Evolutionary conservation across 2,888 invertebrate species (phyloP).

Genomic region (Netelia inedita): DNA sequence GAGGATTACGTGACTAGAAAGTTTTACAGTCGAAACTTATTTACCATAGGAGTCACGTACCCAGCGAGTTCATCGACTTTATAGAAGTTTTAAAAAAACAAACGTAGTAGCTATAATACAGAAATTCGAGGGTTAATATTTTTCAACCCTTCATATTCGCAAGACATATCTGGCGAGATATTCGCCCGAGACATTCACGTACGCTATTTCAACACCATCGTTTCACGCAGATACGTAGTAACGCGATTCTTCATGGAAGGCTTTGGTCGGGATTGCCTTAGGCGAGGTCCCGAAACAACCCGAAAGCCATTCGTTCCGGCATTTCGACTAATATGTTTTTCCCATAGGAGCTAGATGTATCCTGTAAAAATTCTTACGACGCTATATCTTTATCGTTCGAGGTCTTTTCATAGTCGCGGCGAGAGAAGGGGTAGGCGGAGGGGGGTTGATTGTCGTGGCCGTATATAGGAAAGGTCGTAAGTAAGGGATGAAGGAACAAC

Average conservation of each 20-base stretch:
- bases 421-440: neutral
- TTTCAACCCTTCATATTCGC: too few species aligned
- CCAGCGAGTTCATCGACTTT: too few species aligned
- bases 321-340: slow-evolving; percentile 49
- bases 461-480: slow-evolving; percentile 1
- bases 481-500: neutral
- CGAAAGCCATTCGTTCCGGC: slow-evolving; percentile 20
- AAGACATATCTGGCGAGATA: too few species aligned
- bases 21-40: too few species aligned
- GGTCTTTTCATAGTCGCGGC: slow-evolving; percentile 30
- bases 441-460: neutral
- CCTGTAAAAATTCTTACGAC: slow-evolving; percentile 6
- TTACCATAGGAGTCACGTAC: too few species aligned
- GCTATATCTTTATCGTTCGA: slow-evolving; percentile 38
- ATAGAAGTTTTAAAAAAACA: too few species aligned
- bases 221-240: neutral
- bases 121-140: too few species aligned
- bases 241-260: slow-evolving; percentile 24
- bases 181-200: neutral
- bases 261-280: slow-evolving; percentile 11
- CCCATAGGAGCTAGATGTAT: slow-evolving; percentile 34
- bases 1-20: too few species aligned
- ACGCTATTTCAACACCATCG: neutral
- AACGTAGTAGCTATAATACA: too few species aligned
- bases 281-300: slow-evolving; percentile 20